Evolutionary conservation across 2,888 invertebrate species (phyloP).

Genomic region (Agriopis aurantiaria): DNA sequence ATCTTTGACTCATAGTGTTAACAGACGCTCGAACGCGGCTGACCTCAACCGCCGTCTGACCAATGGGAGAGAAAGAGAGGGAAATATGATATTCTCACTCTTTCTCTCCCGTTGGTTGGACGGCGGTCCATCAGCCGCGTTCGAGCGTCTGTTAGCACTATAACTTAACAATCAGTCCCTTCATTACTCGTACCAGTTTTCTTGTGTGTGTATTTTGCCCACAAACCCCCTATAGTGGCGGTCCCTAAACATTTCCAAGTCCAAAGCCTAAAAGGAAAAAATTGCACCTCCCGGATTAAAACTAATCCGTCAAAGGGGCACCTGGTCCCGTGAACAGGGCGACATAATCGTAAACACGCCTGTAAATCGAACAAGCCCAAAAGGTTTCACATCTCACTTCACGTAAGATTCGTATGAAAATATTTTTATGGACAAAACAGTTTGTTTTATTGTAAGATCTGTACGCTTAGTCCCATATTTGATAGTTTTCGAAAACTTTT

Average conservation of each 20-base stretch:
- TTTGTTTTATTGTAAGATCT: background rate
- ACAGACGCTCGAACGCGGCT: too few relatives aligned
- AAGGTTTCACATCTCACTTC: constrained; percentile 52
- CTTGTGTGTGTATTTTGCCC: background rate
- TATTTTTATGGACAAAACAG: constrained; percentile 26
- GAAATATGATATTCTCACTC: too few relatives aligned
- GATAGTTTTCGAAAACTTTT: too few relatives aligned
- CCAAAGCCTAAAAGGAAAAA: constrained; percentile 21
- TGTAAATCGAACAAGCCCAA: constrained; percentile 66
- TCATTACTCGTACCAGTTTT: background rate
- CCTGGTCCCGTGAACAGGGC: constrained; percentile 61
- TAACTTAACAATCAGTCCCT: too few relatives aligned
- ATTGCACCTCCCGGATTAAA: constrained; percentile 36
- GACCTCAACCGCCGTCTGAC: too few relatives aligned
- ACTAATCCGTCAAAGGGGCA: constrained; percentile 53
- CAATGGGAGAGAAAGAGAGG: too few relatives aligned
- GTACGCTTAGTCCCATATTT: too few relatives aligned
- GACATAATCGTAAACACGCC: constrained; percentile 65
- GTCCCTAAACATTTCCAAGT: background rate
- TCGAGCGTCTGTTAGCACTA: too few relatives aligned
- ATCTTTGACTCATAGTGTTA: too few relatives aligned
- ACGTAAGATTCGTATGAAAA: background rate
- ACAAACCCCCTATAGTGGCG: background rate
- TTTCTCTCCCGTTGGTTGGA: too few relatives aligned
- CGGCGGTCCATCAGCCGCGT: too few relatives aligned